Evolutionary conservation across 2,888 invertebrate species (phyloP), one percentile per base, ranked within the genome.

Genomic region (Erebia ligea): DNA sequence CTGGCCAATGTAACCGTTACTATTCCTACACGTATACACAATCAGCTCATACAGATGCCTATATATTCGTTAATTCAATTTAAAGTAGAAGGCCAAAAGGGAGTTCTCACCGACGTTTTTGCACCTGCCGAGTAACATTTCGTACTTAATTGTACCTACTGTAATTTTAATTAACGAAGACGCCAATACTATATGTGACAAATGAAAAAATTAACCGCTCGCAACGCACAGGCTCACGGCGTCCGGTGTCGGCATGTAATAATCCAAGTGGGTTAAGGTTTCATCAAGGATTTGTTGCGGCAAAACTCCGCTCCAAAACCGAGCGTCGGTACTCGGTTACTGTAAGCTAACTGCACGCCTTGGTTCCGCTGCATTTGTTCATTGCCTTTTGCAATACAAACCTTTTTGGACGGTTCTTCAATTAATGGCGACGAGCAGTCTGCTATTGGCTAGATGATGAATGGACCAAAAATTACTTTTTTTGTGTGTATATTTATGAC

Each of bases 181-280:
- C 19, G 13, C 45, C 42, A 56, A 56, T 69, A 69, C 59, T 48
- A 67, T 61, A 73, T 81, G 76, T 80, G 81, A 80, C 79, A 80
- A 78, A 80, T 80, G 80, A 72, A 77, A 81, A 79, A 78, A 67
- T 52, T 82, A 83, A 84, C 85, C 84, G 80, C 83, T 84, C 85
- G 85, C 83, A 88, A 86, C 84, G 88, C 85, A 86, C 77, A 78
- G 81, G 77, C 85, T 86, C 77, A 78, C 81, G 77, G 85, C 86
- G 87, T 83, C 82, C 85, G 83, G 84, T 78, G 81, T 79, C 81
- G 80, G 81, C 80, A 78, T 87, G 92, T 92, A 92, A 93, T 91
- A 91, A 91, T 86, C 88, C 91, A 93, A 93, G 86, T 93, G 88
- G 93, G 93, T 93, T 93, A 93, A 93, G 93, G 93, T 92, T 90